Evolutionary conservation across 2,797 vertebrate species (phyloP).

Genomic region (Acrocephalus scirpaceus): DNA sequence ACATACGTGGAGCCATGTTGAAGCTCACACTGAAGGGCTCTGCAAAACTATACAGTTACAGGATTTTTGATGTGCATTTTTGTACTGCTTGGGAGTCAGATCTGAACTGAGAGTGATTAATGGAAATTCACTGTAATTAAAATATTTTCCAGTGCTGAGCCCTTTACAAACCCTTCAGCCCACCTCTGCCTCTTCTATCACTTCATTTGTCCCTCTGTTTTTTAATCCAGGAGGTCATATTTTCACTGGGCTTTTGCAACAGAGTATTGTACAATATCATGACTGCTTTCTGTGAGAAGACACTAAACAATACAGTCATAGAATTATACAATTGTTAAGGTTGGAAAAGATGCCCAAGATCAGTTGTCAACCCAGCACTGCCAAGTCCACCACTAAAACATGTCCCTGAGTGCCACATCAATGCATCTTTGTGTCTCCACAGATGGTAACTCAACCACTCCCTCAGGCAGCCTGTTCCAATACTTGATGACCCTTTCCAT

Average conservation of each 20-base stretch:
- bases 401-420: background rate
- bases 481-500: background rate
- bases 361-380: background rate
- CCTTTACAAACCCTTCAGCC: background rate
- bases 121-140: background rate
- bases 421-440: background rate
- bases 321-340: background rate
- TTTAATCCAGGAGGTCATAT: background rate
- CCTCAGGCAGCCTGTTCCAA: background rate
- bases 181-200: background rate
- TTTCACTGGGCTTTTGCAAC: background rate
- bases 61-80: background rate
- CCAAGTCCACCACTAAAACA: background rate
- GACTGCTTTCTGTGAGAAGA: background rate
- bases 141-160: background rate
- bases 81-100: background rate
- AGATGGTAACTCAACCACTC: background rate
- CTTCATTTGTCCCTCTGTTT: background rate
- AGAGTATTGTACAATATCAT: background rate
- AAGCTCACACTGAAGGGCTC: background rate
- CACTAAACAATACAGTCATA: background rate
- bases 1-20: background rate
- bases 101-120: background rate
- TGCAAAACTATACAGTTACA: background rate
- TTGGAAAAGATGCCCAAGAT: background rate